Conservation (phyloP, 2,888 invertebrate species). For the Elegia similella region DNA sequence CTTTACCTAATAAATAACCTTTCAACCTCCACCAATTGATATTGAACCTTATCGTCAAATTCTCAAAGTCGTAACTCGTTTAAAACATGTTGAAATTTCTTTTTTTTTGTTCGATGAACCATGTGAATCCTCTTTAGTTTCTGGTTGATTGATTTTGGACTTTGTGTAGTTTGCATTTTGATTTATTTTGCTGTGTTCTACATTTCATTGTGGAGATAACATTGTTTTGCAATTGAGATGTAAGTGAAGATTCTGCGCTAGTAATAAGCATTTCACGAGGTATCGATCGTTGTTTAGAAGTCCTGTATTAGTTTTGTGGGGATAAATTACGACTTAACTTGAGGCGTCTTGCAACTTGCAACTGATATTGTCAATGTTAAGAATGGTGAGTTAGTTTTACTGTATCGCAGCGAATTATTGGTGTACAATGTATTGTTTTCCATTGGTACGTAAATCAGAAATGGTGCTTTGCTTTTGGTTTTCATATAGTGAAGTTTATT, state of each 20-base stretch:
- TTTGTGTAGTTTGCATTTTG: conserved; percentile 27
- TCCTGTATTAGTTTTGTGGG: conserved; percentile 11
- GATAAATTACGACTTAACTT: conserved; percentile 8
- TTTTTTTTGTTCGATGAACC: conserved; percentile 11
- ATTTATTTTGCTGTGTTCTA: conserved; percentile 27
- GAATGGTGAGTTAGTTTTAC: conserved; percentile 3
- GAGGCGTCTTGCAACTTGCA: neutral
- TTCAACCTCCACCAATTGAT: conserved; percentile 30
- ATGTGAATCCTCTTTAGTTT: conserved; percentile 8
- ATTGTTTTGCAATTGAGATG: conserved; percentile 74
- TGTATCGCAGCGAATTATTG: neutral
- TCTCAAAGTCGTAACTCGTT: conserved; percentile 31
- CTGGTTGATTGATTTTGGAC: conserved; percentile 11
- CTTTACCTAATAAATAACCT: conserved; percentile 57
- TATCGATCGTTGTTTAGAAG: conserved; percentile 27
- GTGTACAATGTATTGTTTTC: neutral
- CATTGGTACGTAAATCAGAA: no score
- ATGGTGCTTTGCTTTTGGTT: no score
- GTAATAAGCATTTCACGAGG: conserved; percentile 60
- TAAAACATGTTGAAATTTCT: neutral
- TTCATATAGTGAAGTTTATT: no score
- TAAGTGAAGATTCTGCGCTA: conserved; percentile 51
- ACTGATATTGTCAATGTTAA: conserved; percentile 11
- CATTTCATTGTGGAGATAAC: conserved; percentile 47
- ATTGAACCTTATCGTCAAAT: conserved; percentile 32